Percentiles rank a stretch among this genome's conserved stretches.
These are phyloP conservation scores for Hippocampus zosterae DNA, from an alignment of 2,113 vertebrate species.

Conservation along the genomic window DNA sequence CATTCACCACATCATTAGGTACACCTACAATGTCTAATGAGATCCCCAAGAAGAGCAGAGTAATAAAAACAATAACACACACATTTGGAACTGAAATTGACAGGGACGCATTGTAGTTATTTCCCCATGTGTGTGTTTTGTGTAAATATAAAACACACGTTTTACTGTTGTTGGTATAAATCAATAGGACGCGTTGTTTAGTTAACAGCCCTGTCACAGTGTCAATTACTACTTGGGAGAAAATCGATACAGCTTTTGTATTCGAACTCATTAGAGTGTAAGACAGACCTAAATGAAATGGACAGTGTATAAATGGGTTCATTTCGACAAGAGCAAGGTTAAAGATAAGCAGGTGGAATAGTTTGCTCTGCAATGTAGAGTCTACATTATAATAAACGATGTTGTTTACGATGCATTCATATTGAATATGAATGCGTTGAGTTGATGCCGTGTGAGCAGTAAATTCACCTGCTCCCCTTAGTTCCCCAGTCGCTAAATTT, in stretches of 20 bases:
- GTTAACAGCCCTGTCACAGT: not conserved
- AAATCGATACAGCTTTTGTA: not conserved
- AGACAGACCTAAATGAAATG: not conserved
- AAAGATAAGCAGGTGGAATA: not conserved
- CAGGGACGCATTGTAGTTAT: not conserved
- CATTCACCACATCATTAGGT: not conserved
- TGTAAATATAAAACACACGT: too few species aligned
- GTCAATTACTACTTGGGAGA: not conserved
- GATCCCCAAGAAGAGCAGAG: not conserved
- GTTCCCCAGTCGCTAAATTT: conserved; percentile 35
- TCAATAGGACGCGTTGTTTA: not conserved
- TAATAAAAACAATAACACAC: not conserved
- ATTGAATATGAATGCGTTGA: not conserved
- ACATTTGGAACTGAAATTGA: not conserved
- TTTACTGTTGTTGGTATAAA: not conserved
- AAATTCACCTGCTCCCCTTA: not conserved
- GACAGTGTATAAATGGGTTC: too few species aligned
- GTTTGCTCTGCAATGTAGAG: not conserved
- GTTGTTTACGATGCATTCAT: not conserved
- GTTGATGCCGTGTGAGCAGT: not conserved
- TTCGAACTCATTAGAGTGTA: too few species aligned
- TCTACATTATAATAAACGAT: not conserved
- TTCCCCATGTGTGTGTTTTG: too few species aligned
- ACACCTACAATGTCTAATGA: not conserved
- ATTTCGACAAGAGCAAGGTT: too few species aligned